Conservation (phyloP, 2,113 vertebrate genomes). For the Ivindomyrus marchei region DNA sequence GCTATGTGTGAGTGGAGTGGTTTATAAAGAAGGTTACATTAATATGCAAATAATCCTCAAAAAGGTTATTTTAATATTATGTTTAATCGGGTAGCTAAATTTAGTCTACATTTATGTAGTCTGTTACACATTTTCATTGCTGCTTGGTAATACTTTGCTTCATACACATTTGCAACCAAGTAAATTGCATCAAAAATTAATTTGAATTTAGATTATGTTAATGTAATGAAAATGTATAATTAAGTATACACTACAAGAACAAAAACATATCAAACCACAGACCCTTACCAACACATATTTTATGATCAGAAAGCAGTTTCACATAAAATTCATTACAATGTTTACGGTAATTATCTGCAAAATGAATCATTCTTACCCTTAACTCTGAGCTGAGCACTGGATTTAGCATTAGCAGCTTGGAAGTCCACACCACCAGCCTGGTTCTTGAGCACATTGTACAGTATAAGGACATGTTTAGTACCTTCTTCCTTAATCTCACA, state of each 20-base stretch:
- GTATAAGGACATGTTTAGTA: conserved; percentile 71
- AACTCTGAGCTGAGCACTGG: conserved; percentile 86
- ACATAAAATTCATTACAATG: not conserved
- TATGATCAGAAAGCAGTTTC: not conserved
- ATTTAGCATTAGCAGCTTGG: conserved; percentile 89
- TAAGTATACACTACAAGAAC: not conserved
- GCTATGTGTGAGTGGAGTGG: not conserved
- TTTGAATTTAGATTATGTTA: not conserved
- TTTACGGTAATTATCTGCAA: not conserved
- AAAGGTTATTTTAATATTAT: not conserved
- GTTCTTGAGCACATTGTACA: conserved; percentile 80
- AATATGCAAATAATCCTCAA: not conserved
- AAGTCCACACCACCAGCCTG: conserved; percentile 88
- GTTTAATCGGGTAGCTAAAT: not conserved
- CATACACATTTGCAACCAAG: not conserved
- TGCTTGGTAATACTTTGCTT: not conserved
- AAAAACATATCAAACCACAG: not conserved
- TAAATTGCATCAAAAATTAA: not conserved
- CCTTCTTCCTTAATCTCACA: conserved; percentile 94
- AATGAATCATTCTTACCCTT: conserved; percentile 68
- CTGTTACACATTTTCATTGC: not conserved
- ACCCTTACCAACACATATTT: not conserved
- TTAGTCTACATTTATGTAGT: not conserved
- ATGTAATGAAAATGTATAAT: not conserved
- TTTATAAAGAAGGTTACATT: not conserved